A percentile compares a stretch with the other conserved stretches of the same genome.
Conservation (phyloP, 1,140 invertebrate species). For the Drosophila lowei region DNA sequence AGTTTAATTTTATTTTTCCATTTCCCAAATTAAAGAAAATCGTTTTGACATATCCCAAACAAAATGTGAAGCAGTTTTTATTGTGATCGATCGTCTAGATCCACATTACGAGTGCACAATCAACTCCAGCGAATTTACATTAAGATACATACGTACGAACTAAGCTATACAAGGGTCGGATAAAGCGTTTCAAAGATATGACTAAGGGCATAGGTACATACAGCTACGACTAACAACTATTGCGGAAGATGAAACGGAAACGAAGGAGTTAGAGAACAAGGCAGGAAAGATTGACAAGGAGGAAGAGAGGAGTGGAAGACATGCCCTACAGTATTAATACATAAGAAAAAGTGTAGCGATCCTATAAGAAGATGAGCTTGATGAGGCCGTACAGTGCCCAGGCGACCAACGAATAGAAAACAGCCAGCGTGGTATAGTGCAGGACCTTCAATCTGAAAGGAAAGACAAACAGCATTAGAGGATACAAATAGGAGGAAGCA, state of each 20-base stretch:
- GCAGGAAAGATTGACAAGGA: slow-evolving; percentile 4
- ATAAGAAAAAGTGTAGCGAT: slow-evolving; percentile 18
- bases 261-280: slow-evolving; percentile 19
- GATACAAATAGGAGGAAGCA: background rate
- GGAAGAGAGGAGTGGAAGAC: slow-evolving; percentile 17
- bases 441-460: slow-evolving; percentile 74
- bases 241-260: slow-evolving; percentile 25
- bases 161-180: slow-evolving; percentile 53
- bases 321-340: slow-evolving; percentile 47
- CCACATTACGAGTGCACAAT: slow-evolving; percentile 15
- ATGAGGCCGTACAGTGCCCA: slow-evolving; percentile 65
- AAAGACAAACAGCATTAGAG: background rate
- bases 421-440: slow-evolving; percentile 66
- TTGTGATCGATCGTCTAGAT: slow-evolving; percentile 44
- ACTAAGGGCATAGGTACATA: slow-evolving; percentile 45
- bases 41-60: slow-evolving; percentile 56
- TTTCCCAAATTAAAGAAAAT: background rate
- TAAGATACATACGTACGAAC: slow-evolving; percentile 37
- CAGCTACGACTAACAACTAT: slow-evolving; percentile 52
- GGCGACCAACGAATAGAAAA: slow-evolving; percentile 64
- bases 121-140: slow-evolving; percentile 39
- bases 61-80: slow-evolving; percentile 71
- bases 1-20: background rate
- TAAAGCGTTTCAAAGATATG: slow-evolving; percentile 60
- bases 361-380: slow-evolving; percentile 63